Base-by-base conservation (phyloP, 30 jellyfish, hydroid and myxozoan species). In the Mastigias papua region DNA sequence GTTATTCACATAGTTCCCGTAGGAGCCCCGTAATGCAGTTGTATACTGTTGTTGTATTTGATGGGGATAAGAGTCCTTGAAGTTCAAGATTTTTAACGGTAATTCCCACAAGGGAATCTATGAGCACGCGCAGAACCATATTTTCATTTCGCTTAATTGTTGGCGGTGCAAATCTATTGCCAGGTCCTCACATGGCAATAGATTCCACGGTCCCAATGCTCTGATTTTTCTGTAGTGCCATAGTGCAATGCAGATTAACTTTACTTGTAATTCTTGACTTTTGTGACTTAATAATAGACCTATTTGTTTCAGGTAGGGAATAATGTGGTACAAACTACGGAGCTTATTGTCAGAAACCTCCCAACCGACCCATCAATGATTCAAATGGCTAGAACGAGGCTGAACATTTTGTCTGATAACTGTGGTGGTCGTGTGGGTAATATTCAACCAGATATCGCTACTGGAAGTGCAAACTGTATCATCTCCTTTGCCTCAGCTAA, bases 381-480 rank as follows among this genome's bases (percentile, higher is more conserved):
- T 50, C 61, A 51, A 11, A 50, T 33, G 57, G 67, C 81, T 32
- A 81, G 30, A 23, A 32, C 82, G 1, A 86, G 89, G 20, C 83
- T 92, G 29, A 78, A 75, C 9, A 21, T 69, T 27, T 77, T 92
- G 26, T 34, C 86, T 6, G 61, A 82, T 50, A 92, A 92, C 54
- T 75, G 94, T 73, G 98, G 98, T 11, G 98, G 98, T 60, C 86
- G 86, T 31, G 90, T 64, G n/a, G 72, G 48, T 19, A 29, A 58
- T 2, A 31, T 79, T 4, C 2, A 21, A 35, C 32, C 11, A 17
- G 42, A 26, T 65, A 6, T 1, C 2, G 60, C 60, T 8, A 46
- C 60, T 46, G 16, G 16, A 46, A 46, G 13, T 6, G 60, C 60
- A 46, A 8, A 46, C 13, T 46, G 60, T 16, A 46, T 46, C 60